Evolutionary conservation across 2,113 vertebrate species (phyloP).

Genomic region (Acanthochromis polyacanthus): DNA sequence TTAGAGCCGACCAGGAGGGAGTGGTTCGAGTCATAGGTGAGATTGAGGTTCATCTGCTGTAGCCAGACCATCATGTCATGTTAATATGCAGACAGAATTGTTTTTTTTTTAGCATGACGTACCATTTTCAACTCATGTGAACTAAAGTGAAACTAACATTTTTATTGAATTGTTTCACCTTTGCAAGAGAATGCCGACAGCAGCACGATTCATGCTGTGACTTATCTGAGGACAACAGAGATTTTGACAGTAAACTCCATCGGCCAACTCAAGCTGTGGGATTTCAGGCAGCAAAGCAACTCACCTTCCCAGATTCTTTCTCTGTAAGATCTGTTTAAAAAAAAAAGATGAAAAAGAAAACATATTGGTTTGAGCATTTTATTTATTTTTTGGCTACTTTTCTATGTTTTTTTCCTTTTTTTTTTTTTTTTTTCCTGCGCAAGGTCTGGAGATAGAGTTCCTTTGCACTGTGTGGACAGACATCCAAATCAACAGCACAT

Average conservation of each 20-base stretch:
- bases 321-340: conserved; percentile 83
- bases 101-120: not conserved
- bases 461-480: conserved; percentile 95
- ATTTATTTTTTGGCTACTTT: not conserved
- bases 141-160: not conserved
- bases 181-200: conserved; percentile 95
- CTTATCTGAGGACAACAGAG: conserved; percentile 93
- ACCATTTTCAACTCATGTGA: not conserved
- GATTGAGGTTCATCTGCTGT: conserved; percentile 1
- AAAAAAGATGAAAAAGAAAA: not conserved
- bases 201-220: conserved; percentile 95
- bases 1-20: conserved; percentile 90
- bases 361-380: not conserved
- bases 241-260: conserved; percentile 98
- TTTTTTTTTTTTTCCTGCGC: not conserved
- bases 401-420: not conserved
- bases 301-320: conserved; percentile 94
- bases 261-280: conserved; percentile 97
- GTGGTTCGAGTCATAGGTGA: conserved; percentile 90
- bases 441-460: conserved; percentile 92
- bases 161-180: conserved; percentile 1
- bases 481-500: conserved; percentile 98
- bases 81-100: not conserved
- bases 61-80: not conserved
- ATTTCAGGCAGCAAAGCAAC: conserved; percentile 93